Conservation (phyloP, 1,140 invertebrate genomes). For the Nebria ingens region DNA sequence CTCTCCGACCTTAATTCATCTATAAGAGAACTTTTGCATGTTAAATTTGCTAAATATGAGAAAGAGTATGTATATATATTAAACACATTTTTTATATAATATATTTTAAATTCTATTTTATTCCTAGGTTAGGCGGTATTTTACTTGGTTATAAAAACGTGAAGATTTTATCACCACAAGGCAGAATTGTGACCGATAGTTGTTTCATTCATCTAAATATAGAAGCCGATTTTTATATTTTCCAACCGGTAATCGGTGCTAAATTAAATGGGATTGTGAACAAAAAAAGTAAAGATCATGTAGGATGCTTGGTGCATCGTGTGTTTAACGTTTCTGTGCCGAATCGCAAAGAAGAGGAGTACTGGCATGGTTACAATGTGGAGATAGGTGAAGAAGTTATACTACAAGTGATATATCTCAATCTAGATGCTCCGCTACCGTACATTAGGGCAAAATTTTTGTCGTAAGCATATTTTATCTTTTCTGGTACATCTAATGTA, state of each 20-base stretch:
- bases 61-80: conserved; percentile 32
- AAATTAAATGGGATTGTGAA: conserved; percentile 45
- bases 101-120: conserved; percentile 12
- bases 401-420: conserved; percentile 43
- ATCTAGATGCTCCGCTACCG: conserved; percentile 43
- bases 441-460: conserved; percentile 49
- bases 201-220: conserved; percentile 49
- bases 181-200: conserved; percentile 42
- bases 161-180: conserved; percentile 41
- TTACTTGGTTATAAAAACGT: conserved; percentile 51
- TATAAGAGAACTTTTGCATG: conserved; percentile 40
- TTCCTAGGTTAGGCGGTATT: conserved; percentile 45
- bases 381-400: conserved; percentile 45
- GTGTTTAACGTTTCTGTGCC: conserved; percentile 54
- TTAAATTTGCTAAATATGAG: conserved; percentile 43
- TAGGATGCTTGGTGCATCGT: conserved; percentile 51
- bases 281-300: conserved; percentile 48
- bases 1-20: conserved; percentile 42
- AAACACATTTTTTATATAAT: conserved; percentile 1
- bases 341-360: conserved; percentile 38
- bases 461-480: no score
- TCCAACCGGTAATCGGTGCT: conserved; percentile 40
- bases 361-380: conserved; percentile 45
- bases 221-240: conserved; percentile 53
- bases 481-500: no score